Percentiles rank a stretch among this genome's conserved stretches.
Conservation (phyloP, 2,888 invertebrate species). For the Caenorhabditis macrosperma region DNA sequence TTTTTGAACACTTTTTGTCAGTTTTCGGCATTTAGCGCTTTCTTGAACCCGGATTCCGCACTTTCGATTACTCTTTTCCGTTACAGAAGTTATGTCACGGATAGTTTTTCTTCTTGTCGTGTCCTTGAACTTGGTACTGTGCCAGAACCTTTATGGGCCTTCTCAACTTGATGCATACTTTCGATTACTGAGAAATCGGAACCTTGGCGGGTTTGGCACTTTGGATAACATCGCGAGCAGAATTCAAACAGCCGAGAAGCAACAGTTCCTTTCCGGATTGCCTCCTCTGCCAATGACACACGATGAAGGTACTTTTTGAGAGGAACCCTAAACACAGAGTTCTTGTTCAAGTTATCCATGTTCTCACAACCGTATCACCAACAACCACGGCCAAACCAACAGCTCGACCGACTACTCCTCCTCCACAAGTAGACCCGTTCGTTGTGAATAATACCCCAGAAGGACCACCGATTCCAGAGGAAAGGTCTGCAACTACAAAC, state of each 20-base stretch:
- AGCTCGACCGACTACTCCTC: constrained; percentile 58
- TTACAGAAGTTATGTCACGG: constrained; percentile 36
- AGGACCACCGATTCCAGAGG: constrained; percentile 58
- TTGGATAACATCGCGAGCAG: constrained; percentile 31
- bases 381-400: constrained; percentile 46
- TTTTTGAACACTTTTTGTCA: constrained; percentile 8
- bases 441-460: constrained; percentile 46
- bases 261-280: constrained; percentile 49
- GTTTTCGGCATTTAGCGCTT: too few relatives aligned
- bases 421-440: constrained; percentile 44
- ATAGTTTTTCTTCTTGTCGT: constrained; percentile 19
- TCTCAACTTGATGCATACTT: constrained; percentile 56
- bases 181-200: constrained; percentile 40
- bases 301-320: constrained; percentile 52
- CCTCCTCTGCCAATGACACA: constrained; percentile 64
- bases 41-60: constrained; percentile 11
- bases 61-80: constrained; percentile 8
- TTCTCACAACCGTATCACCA: constrained; percentile 57
- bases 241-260: constrained; percentile 40
- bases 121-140: constrained; percentile 1
- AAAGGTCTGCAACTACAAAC: constrained; percentile 27
- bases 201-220: constrained; percentile 50
- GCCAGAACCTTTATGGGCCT: constrained; percentile 54
- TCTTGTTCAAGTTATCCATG: constrained; percentile 33
- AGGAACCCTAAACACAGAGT: not conserved